phyloP scores from a whole-genome alignment of 2,113 vertebrate genomes.

The Hemichromis elongatus region DNA sequence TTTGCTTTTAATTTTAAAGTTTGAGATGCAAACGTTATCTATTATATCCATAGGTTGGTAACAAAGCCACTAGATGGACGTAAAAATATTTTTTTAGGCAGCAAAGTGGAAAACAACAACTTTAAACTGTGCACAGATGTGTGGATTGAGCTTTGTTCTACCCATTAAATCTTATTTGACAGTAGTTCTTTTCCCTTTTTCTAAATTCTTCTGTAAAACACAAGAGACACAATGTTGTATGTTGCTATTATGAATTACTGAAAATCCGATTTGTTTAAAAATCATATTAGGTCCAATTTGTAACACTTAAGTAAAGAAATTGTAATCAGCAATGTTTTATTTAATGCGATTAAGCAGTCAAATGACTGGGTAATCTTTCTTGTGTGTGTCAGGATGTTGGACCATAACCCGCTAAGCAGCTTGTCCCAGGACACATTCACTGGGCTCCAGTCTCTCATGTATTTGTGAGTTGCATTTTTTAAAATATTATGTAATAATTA shows the following conservation, averaged over 20 bases:
- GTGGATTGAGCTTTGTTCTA: background rate
- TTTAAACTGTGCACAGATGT: background rate
- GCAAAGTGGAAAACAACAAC: background rate
- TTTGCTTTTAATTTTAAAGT: background rate
- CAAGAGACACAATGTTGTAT: background rate
- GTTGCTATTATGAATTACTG: background rate
- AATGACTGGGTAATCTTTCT: background rate
- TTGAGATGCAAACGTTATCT: background rate
- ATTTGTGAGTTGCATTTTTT: conserved; percentile 69
- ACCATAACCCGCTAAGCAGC: conserved; percentile 75
- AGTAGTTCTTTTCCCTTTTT: background rate
- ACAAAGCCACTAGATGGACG: background rate
- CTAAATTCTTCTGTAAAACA: background rate
- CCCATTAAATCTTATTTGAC: background rate
- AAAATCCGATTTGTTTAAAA: background rate
- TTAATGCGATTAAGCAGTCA: background rate
- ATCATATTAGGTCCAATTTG: background rate
- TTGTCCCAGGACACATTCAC: conserved; percentile 73
- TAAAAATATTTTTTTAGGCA: background rate
- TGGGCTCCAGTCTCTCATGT: conserved; percentile 71
- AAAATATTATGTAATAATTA: background rate
- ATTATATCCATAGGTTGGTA: background rate
- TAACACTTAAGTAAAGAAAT: background rate
- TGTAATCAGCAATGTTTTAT: background rate
- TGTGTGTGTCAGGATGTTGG: conserved; percentile 73